Evolutionary conservation across 2,888 invertebrate genomes (phyloP).

Genomic region (Dioctria linearis): DNA sequence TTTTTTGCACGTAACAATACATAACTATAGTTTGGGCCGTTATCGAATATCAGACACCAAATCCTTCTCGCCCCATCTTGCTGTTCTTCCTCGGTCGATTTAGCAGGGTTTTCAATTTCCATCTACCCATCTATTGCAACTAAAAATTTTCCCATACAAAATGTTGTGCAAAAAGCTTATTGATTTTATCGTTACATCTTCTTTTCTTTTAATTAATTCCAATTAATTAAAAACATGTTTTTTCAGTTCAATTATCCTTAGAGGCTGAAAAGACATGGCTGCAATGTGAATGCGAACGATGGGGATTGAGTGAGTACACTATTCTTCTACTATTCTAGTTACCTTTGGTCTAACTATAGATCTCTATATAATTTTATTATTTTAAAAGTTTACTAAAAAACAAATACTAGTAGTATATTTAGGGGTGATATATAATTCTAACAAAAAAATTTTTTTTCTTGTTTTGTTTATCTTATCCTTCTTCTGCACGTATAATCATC

Average conservation of each 20-base stretch:
- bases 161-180: too few species aligned
- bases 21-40: too few species aligned
- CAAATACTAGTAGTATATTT: not conserved
- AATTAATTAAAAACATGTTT: conserved; percentile 35
- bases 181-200: too few species aligned
- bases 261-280: conserved; percentile 93
- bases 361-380: too few species aligned
- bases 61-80: too few species aligned
- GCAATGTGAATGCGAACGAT: conserved; percentile 90
- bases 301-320: conserved; percentile 76
- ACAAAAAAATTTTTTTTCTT: not conserved
- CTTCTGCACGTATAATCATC: not conserved
- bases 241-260: conserved; percentile 85
- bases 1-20: too few species aligned
- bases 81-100: too few species aligned
- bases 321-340: not conserved
- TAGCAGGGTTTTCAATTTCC: too few species aligned
- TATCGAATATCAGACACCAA: too few species aligned
- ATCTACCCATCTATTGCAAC: too few species aligned
- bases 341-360: too few species aligned
- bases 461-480: not conserved
- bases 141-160: too few species aligned
- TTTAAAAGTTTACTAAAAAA: not conserved
- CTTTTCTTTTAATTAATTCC: not conserved
- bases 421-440: not conserved